Percentiles rank a stretch among this genome's conserved stretches.
phyloP scores from a whole-genome alignment of 2,888 invertebrate genomes.

The Drosophila falleni region DNA sequence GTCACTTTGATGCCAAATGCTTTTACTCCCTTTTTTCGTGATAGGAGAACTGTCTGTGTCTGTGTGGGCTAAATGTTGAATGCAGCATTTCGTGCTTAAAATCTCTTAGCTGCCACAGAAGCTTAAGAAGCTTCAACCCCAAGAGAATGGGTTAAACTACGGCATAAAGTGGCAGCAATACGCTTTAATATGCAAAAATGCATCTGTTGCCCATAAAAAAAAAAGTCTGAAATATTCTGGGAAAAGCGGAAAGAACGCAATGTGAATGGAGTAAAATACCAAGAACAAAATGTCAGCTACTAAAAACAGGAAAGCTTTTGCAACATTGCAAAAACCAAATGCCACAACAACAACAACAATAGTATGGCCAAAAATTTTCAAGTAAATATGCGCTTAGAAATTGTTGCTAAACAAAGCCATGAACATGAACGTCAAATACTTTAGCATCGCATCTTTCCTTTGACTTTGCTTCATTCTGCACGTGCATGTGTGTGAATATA shows the following conservation, averaged over 20 bases:
- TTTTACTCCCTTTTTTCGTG: slow-evolving; percentile 7
- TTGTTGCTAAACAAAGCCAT: slow-evolving; percentile 44
- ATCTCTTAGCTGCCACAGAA: slow-evolving; percentile 12
- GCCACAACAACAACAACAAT: slow-evolving; percentile 22
- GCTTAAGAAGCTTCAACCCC: slow-evolving; percentile 4
- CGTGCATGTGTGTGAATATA: slow-evolving; percentile 7
- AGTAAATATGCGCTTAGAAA: slow-evolving; percentile 52
- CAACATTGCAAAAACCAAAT: slow-evolving; percentile 27
- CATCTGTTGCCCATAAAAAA: slow-evolving; percentile 23
- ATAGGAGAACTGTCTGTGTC: not conserved
- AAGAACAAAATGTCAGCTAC: slow-evolving; percentile 11
- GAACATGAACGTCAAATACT: slow-evolving; percentile 35
- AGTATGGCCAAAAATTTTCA: slow-evolving; percentile 30
- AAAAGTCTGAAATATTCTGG: not conserved
- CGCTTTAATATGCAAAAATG: slow-evolving; percentile 29
- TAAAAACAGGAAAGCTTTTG: slow-evolving; percentile 12
- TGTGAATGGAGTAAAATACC: not conserved
- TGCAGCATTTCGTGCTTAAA: slow-evolving; percentile 19
- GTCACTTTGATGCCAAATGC: slow-evolving; percentile 10
- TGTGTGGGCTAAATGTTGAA: slow-evolving; percentile 17
- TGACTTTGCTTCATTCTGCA: slow-evolving; percentile 9
- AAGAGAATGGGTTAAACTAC: slow-evolving; percentile 24
- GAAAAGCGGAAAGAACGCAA: not conserved
- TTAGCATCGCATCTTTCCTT: slow-evolving; percentile 29
- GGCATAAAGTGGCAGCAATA: slow-evolving; percentile 27